phyloP scores from a whole-genome alignment of 2,888 invertebrate genomes.

The Lagria hirta region DNA sequence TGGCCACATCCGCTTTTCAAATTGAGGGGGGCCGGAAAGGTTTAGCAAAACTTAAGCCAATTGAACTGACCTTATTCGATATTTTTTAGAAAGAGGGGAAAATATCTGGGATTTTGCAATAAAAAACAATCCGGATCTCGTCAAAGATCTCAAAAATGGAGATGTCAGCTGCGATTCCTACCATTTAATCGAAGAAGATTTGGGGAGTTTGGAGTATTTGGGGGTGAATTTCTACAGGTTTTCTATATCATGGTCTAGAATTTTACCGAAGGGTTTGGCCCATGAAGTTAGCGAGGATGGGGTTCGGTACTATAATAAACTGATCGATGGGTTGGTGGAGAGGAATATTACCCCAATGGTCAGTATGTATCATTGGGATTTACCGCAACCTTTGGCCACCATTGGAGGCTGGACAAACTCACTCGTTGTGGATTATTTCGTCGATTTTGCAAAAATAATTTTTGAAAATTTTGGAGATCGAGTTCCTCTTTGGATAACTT shows the following conservation, averaged over 20 bases:
- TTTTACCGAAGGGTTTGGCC: conserved; percentile 69
- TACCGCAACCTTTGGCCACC: conserved; percentile 49
- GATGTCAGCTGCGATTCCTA: conserved; percentile 72
- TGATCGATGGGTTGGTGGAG: conserved; percentile 69
- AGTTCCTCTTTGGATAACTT: conserved; percentile 67
- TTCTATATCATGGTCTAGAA: conserved; percentile 74
- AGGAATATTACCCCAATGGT: conserved; percentile 60
- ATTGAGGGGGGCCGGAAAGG: conserved; percentile 65
- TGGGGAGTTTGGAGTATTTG: conserved; percentile 62
- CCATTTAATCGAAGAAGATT: conserved; percentile 65
- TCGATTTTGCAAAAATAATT: conserved; percentile 60
- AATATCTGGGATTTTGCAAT: conserved; percentile 63
- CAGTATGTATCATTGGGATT: conserved; percentile 61
- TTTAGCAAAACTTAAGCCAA: too few species aligned
- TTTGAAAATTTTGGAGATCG: conserved; percentile 60
- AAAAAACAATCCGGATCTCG: conserved; percentile 56
- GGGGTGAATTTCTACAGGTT: conserved; percentile 71
- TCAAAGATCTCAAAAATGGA: conserved; percentile 61
- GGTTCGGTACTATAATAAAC: conserved; percentile 72
- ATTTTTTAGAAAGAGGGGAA: conserved; percentile 62
- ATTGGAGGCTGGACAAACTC: conserved; percentile 69
- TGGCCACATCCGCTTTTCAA: conserved; percentile 63
- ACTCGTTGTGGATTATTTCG: conserved; percentile 61
- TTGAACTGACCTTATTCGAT: too few species aligned
- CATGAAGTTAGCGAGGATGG: conserved; percentile 69